Conservation (phyloP, 2,113 vertebrate species). For the Rattus norvegicus region DNA sequence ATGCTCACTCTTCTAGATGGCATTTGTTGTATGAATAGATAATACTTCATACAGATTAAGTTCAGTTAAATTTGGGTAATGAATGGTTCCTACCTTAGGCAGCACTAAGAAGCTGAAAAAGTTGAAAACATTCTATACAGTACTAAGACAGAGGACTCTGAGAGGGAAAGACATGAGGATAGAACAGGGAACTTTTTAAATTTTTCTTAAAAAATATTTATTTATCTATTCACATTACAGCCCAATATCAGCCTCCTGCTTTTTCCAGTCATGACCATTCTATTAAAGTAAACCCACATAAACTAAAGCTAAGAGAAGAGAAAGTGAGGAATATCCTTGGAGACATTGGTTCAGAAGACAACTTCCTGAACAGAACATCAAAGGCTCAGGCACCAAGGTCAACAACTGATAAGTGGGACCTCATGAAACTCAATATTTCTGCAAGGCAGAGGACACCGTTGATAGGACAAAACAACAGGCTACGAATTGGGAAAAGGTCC, state of each 20-base stretch:
- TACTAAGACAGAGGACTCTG: background rate
- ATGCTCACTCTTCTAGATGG: background rate
- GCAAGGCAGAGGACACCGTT: background rate
- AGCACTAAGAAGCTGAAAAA: background rate
- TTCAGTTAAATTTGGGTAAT: background rate
- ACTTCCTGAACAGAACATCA: no score
- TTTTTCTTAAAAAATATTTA: background rate
- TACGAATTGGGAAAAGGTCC: background rate
- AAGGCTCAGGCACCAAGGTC: no score
- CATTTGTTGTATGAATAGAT: background rate
- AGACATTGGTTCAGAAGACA: no score
- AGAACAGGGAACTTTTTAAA: background rate
- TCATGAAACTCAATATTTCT: background rate
- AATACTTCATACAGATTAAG: background rate
- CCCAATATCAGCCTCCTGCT: background rate
- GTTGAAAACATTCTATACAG: background rate
- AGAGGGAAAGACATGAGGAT: background rate
- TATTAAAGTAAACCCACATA: no score
- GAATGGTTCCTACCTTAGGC: accelerated
- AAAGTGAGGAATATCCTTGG: no score
- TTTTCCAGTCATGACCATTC: background rate
- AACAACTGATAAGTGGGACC: no score
- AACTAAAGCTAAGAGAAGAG: no score
- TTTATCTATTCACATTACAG: background rate
- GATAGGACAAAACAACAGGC: background rate